These are phyloP conservation scores for Mustelus asterias DNA, from an alignment of 2,113 vertebrate species.

Conservation along the genomic window DNA sequence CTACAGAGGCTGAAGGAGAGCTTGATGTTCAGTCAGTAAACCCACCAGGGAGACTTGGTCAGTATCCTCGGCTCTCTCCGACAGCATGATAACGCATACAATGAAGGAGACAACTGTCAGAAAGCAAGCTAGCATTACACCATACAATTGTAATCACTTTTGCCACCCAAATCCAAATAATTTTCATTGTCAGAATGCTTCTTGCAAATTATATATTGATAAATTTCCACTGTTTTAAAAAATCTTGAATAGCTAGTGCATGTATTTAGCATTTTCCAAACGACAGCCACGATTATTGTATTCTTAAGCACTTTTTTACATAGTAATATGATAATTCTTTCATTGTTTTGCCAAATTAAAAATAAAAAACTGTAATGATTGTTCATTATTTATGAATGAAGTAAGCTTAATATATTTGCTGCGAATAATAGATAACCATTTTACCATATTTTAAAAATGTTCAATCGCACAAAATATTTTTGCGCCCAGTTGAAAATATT, in stretches of 20 bases:
- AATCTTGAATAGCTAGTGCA: not conserved
- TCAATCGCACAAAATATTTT: not conserved
- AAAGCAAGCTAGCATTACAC: constrained; percentile 28
- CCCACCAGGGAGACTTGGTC: constrained; percentile 35
- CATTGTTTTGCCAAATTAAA: not conserved
- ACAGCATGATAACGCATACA: constrained; percentile 36
- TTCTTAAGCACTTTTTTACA: not conserved
- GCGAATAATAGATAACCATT: not conserved
- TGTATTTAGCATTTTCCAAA: not conserved
- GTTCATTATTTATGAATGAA: not conserved
- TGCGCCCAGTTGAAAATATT: not conserved
- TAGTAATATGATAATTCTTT: not conserved
- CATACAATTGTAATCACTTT: constrained; percentile 23
- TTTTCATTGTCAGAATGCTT: not conserved
- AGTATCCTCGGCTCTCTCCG: constrained; percentile 35
- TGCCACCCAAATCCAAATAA: constrained; percentile 10
- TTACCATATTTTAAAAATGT: not conserved
- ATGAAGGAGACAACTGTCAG: constrained; percentile 36
- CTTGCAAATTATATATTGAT: not conserved
- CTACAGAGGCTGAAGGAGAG: constrained; percentile 36
- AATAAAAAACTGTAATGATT: not conserved
- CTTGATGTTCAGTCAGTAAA: constrained; percentile 38
- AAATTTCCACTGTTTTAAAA: constrained; percentile 9
- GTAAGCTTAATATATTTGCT: not conserved
- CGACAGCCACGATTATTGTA: not conserved